Evolutionary conservation across 23 tunicate genomes (phyloP).

Genomic region (Clavelina lepadiformis): DNA sequence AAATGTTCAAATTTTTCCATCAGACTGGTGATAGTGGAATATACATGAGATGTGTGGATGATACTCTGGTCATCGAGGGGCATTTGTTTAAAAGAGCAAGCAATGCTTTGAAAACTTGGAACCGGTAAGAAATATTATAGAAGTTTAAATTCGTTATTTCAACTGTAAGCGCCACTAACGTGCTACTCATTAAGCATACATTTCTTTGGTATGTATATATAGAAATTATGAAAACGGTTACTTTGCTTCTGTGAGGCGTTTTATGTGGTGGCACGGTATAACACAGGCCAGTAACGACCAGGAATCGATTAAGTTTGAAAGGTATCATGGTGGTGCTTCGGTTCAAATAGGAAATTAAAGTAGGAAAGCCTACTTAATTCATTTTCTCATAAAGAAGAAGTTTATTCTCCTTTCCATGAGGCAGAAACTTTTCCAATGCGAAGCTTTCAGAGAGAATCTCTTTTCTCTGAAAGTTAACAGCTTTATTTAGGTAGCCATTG

Average conservation of each 20-base stretch:
- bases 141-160: too few relatives aligned
- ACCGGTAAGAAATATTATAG: constrained; percentile 37
- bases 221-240: constrained; percentile 20
- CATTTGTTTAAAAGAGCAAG: constrained; percentile 83
- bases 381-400: too few relatives aligned
- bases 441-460: too few relatives aligned
- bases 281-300: background rate
- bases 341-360: too few relatives aligned
- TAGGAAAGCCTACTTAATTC: too few relatives aligned
- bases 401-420: too few relatives aligned
- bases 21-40: constrained; percentile 85
- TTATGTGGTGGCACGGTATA: constrained; percentile 29
- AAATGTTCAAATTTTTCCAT: too few relatives aligned
- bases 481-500: too few relatives aligned
- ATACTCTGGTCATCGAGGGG: constrained; percentile 59
- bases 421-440: too few relatives aligned
- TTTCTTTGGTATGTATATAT: background rate
- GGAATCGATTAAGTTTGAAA: constrained; percentile 8
- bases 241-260: constrained; percentile 1
- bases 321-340: constrained; percentile 6
- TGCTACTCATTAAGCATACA: too few relatives aligned
- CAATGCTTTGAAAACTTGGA: constrained; percentile 95
- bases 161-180: too few relatives aligned
- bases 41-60: constrained; percentile 44
- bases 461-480: too few relatives aligned